Percentiles rank a stretch among this genome's conserved stretches.
These are phyloP conservation scores for Cheirogaleus medius DNA, from an alignment of 2,113 vertebrate species.

Conservation along the genomic window DNA sequence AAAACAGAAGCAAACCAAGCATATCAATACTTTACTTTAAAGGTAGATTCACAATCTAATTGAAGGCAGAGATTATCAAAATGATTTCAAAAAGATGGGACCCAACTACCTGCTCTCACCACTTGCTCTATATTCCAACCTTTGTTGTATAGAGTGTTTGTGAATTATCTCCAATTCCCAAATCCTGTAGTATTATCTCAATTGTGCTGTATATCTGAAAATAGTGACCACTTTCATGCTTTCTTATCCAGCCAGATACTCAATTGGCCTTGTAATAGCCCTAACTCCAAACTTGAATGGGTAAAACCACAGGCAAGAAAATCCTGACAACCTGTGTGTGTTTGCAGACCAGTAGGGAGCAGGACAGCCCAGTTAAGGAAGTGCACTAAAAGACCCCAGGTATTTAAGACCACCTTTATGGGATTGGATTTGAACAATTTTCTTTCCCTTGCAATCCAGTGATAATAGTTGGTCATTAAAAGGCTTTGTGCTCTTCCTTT, in stretches of 20 bases:
- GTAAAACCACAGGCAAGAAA: neutral
- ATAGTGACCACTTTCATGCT: neutral
- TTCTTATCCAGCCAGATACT: neutral
- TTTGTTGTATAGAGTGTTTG: neutral
- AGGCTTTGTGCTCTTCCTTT: neutral
- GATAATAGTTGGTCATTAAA: neutral
- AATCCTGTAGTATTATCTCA: neutral
- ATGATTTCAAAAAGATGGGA: neutral
- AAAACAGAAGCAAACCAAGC: neutral
- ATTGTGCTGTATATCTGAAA: neutral
- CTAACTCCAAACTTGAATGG: neutral
- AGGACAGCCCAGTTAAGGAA: neutral
- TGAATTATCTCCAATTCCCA: neutral
- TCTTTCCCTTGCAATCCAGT: neutral
- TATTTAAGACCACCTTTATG: neutral
- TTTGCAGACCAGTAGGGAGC: neutral
- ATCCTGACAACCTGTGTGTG: neutral
- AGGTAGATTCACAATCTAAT: neutral
- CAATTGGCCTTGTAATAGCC: neutral
- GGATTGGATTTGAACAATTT: neutral
- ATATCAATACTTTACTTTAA: neutral
- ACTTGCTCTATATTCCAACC: neutral
- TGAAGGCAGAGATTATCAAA: neutral
- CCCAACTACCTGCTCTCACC: neutral
- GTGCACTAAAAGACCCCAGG: accelerated